A percentile compares a stretch with the other conserved stretches of the same genome.
Evolutionary conservation across 2,113 vertebrate species (phyloP).

Genomic region (Dicaeum eximium): DNA sequence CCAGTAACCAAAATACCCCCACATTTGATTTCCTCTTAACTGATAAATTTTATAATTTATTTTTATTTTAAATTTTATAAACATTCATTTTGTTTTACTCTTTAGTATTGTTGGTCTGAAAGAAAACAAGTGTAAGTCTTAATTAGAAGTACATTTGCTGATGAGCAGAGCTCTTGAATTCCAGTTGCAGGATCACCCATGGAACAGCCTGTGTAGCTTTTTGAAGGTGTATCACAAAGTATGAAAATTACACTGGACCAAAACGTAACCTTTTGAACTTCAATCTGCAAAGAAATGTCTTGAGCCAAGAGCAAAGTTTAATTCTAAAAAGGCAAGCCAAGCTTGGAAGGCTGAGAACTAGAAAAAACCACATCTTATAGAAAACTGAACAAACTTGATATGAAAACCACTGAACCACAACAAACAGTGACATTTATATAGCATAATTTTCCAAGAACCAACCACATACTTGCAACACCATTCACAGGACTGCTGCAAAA

Average conservation of each 20-base stretch:
- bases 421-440: neutral
- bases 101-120: neutral
- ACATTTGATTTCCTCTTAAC: neutral
- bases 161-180: neutral
- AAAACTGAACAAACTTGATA: constrained; percentile 13
- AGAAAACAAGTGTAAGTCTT: neutral
- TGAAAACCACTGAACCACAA: constrained; percentile 20
- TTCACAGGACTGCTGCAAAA: neutral
- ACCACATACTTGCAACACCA: neutral
- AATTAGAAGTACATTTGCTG: neutral
- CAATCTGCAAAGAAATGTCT: neutral
- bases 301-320: neutral
- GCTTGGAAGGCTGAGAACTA: neutral
- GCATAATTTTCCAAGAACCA: neutral
- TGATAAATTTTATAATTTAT: neutral
- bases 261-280: neutral
- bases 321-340: neutral
- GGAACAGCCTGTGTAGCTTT: neutral
- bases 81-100: neutral
- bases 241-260: neutral
- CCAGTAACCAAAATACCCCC: neutral
- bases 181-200: neutral
- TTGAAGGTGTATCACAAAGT: neutral
- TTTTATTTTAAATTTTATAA: neutral
- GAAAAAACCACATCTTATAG: neutral